A percentile compares a stretch with the other conserved stretches of the same genome.
phyloP scores from a whole-genome alignment of 37 sponge, comb jelly and placozoan genomes.

The Mnemiopsis leidyi region DNA sequence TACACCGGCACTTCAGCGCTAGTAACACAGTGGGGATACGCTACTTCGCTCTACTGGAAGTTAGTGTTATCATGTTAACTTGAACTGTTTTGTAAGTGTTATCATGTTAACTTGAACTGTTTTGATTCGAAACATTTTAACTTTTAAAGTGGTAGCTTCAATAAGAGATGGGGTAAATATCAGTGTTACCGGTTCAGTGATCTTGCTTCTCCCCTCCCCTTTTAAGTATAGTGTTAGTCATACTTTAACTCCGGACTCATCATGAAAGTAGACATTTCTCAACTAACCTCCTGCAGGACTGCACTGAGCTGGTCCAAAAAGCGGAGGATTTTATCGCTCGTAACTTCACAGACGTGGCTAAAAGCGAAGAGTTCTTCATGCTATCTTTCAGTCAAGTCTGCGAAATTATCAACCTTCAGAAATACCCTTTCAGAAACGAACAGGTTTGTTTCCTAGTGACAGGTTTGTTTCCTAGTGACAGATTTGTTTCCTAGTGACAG shows the following conservation, averaged over 20 bases:
- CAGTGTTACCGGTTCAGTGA: too few relatives aligned
- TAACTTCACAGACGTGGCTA: constrained; percentile 40
- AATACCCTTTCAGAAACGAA: constrained; percentile 42
- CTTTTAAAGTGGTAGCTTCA: too few relatives aligned
- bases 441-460: too few relatives aligned
- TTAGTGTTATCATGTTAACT: background rate
- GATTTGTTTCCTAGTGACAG: too few relatives aligned
- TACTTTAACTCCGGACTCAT: too few relatives aligned
- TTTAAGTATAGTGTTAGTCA: too few relatives aligned
- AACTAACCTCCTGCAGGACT: constrained; percentile 5
- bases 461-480: too few relatives aligned
- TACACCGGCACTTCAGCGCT: background rate
- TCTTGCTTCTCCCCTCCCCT: background rate
- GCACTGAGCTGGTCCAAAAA: background rate
- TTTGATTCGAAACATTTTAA: too few relatives aligned
- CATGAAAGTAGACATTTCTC: background rate
- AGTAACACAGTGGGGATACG: constrained; percentile 21
- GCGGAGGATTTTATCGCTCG: constrained; percentile 31
- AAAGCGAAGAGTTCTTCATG: constrained; percentile 42
- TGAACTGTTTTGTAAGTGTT: background rate
- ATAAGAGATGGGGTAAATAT: too few relatives aligned
- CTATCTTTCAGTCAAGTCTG: background rate
- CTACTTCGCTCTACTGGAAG: constrained; percentile 39
- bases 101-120: background rate
- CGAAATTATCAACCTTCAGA: constrained; percentile 8